Conservation (phyloP, 2,113 vertebrate genomes). For the Acinonyx jubatus region DNA sequence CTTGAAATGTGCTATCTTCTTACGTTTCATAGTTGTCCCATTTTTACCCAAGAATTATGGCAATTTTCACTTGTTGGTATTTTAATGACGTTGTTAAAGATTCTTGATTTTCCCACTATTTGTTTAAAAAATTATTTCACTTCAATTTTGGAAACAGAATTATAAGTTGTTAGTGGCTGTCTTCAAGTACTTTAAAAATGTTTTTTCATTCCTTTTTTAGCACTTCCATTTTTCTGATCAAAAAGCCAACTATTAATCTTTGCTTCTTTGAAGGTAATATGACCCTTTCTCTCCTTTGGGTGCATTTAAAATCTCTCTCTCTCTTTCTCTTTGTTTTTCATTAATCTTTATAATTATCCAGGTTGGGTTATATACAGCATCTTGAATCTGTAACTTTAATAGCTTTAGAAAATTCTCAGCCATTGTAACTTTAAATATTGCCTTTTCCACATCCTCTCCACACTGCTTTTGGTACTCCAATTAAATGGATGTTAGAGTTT, state of each 20-base stretch:
- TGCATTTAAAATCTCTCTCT: neutral
- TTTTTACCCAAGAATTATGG: neutral
- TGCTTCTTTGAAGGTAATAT: neutral
- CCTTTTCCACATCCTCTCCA: neutral
- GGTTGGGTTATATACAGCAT: neutral
- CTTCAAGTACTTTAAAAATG: neutral
- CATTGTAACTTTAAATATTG: neutral
- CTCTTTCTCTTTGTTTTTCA: neutral
- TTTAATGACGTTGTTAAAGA: neutral
- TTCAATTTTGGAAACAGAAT: neutral
- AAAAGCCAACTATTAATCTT: neutral
- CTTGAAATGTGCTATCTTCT: neutral
- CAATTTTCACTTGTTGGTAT: neutral
- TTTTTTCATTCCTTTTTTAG: neutral
- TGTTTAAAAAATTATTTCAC: neutral
- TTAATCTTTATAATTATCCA: neutral
- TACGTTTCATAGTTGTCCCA: neutral
- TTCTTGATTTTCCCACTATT: neutral
- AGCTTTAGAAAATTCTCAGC: neutral
- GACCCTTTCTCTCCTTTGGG: fast-evolving
- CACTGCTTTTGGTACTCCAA: too few relatives aligned
- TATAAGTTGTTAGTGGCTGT: neutral
- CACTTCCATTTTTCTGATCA: neutral
- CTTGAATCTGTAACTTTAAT: neutral
- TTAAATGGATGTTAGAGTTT: neutral